phyloP scores from a whole-genome alignment of 2,797 vertebrate genomes.

The Sciaenops ocellatus region DNA sequence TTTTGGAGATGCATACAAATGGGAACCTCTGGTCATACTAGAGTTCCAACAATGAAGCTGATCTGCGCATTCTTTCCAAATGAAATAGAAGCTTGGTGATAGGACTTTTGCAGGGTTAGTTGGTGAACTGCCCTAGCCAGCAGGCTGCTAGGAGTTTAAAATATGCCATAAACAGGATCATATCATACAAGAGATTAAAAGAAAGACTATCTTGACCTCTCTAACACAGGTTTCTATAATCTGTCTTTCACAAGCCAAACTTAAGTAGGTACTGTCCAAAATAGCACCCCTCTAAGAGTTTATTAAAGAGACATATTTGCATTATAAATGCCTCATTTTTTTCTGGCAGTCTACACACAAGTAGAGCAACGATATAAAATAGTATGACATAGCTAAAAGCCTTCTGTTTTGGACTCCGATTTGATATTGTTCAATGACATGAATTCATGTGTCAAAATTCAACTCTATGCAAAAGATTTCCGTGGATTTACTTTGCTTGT shows the following conservation, averaged over 20 bases:
- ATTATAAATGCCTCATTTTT: too few relatives aligned
- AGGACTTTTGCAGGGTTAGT: background rate
- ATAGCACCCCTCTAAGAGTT: too few relatives aligned
- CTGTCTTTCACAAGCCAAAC: too few relatives aligned
- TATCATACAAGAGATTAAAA: too few relatives aligned
- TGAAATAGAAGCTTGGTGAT: background rate
- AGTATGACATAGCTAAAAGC: background rate
- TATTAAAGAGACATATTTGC: background rate
- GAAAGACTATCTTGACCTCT: too few relatives aligned
- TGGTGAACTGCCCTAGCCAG: background rate
- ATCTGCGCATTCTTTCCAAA: too few relatives aligned
- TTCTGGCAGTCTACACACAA: background rate
- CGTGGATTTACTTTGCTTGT: background rate
- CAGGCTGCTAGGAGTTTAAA: background rate
- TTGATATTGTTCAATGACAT: background rate
- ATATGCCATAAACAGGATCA: too few relatives aligned
- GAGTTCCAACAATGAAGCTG: too few relatives aligned
- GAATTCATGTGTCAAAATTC: background rate
- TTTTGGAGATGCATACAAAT: background rate
- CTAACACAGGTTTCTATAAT: too few relatives aligned
- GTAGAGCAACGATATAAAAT: background rate
- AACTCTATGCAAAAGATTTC: background rate
- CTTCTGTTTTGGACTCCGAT: background rate
- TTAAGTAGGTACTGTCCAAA: too few relatives aligned
- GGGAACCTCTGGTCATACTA: too few relatives aligned